Conservation (phyloP, 2,888 invertebrate genomes). For the Tenthredo mesomela region DNA sequence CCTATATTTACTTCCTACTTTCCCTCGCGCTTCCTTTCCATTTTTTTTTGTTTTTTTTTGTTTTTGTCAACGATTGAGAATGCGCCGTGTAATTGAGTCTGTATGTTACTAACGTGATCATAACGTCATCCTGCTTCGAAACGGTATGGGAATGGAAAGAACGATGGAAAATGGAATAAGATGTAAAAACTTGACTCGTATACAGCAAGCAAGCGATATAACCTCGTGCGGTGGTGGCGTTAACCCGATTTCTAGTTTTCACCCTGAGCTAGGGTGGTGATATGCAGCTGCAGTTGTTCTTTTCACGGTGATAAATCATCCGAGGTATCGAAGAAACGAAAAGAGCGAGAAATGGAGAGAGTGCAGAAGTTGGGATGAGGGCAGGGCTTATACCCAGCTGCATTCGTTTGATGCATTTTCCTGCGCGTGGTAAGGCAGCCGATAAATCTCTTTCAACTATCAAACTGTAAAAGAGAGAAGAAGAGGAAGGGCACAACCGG, state of each 20-base stretch:
- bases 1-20: neutral
- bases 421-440: neutral
- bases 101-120: too few relatives aligned
- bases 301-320: slow-evolving; percentile 45
- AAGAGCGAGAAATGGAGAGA: slow-evolving; percentile 6
- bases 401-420: slow-evolving; percentile 42
- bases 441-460: slow-evolving; percentile 47
- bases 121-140: neutral
- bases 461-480: slow-evolving; percentile 46
- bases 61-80: neutral
- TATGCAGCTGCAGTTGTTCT: slow-evolving; percentile 30
- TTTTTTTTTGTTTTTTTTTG: neutral
- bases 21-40: neutral
- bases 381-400: slow-evolving; percentile 13
- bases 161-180: neutral
- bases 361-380: neutral
- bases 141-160: neutral
- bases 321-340: slow-evolving; percentile 37
- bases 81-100: neutral
- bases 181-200: neutral
- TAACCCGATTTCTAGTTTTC: slow-evolving; percentile 29
- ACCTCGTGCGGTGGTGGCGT: neutral
- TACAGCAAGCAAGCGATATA: neutral
- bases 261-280: neutral
- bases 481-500: slow-evolving; percentile 38